phyloP scores from a whole-genome alignment of 2,888 invertebrate genomes.

The Dolomedes plantarius region DNA sequence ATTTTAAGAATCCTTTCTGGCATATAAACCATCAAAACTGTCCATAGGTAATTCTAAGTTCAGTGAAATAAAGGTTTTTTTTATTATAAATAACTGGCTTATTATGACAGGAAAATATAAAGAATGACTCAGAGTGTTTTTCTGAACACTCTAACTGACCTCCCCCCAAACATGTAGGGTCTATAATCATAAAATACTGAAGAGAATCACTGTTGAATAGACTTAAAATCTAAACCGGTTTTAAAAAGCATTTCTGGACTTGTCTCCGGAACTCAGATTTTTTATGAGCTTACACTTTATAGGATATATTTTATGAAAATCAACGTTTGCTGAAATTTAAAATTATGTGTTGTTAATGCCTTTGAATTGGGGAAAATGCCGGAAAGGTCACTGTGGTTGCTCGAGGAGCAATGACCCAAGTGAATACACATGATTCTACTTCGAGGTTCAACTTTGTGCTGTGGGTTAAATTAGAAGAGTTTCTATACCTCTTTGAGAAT shows the following conservation, averaged over 20 bases:
- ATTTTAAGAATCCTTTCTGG: too few relatives aligned
- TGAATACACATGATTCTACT: not conserved
- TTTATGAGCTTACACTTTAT: not conserved
- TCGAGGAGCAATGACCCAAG: not conserved
- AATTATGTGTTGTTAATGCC: conserved; percentile 3
- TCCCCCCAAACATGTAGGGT: not conserved
- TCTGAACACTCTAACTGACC: too few relatives aligned
- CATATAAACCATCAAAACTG: too few relatives aligned
- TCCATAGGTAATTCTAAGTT: too few relatives aligned
- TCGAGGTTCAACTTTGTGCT: not conserved
- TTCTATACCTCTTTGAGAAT: too few relatives aligned
- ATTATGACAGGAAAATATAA: too few relatives aligned
- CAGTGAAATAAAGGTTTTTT: too few relatives aligned
- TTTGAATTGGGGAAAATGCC: not conserved
- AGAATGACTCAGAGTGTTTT: too few relatives aligned
- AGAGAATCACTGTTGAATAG: not conserved
- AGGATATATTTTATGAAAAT: not conserved
- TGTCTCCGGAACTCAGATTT: not conserved
- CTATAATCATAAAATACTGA: not conserved
- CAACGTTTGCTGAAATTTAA: not conserved
- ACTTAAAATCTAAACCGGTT: not conserved
- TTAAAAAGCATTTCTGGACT: not conserved
- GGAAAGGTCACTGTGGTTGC: not conserved
- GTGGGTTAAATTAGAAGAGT: too few relatives aligned
- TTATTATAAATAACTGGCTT: too few relatives aligned